phyloP scores from a whole-genome alignment of 2,888 invertebrate genomes.

The Aplocera efformata region DNA sequence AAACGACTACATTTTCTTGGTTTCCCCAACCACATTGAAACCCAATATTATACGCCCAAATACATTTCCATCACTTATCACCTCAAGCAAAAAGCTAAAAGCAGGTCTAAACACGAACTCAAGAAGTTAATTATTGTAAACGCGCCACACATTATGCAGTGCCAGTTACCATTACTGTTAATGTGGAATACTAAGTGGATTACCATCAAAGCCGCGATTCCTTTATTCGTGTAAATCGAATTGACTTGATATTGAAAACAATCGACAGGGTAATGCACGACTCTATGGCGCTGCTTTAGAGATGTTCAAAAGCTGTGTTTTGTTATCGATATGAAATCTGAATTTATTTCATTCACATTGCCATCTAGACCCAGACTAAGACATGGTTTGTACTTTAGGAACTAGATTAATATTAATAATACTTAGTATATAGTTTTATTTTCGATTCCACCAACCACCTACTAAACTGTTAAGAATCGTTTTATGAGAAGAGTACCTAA shows the following conservation, averaged over 20 bases:
- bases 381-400: too few species aligned
- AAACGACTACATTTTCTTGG: too few species aligned
- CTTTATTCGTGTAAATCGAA: constrained; percentile 76
- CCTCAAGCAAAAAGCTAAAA: constrained; percentile 2
- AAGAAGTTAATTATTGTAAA: constrained; percentile 64
- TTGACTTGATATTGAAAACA: constrained; percentile 76
- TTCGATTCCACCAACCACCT: too few species aligned
- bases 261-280: constrained; percentile 76
- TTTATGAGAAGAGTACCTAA: too few species aligned
- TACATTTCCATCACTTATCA: too few species aligned
- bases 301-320: constrained; percentile 24
- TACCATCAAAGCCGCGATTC: constrained; percentile 68
- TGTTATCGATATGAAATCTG: constrained; percentile 35
- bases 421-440: too few species aligned
- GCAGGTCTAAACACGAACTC: constrained; percentile 13
- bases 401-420: too few species aligned
- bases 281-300: constrained; percentile 42
- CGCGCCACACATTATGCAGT: constrained; percentile 57
- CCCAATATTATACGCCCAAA: too few species aligned
- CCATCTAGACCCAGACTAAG: too few species aligned
- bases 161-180: constrained; percentile 36
- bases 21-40: too few species aligned
- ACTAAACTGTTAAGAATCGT: too few species aligned
- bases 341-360: too few species aligned
- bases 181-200: constrained; percentile 58